Conservation (phyloP, 2,888 invertebrate genomes). For the Euplexia lucipara region DNA sequence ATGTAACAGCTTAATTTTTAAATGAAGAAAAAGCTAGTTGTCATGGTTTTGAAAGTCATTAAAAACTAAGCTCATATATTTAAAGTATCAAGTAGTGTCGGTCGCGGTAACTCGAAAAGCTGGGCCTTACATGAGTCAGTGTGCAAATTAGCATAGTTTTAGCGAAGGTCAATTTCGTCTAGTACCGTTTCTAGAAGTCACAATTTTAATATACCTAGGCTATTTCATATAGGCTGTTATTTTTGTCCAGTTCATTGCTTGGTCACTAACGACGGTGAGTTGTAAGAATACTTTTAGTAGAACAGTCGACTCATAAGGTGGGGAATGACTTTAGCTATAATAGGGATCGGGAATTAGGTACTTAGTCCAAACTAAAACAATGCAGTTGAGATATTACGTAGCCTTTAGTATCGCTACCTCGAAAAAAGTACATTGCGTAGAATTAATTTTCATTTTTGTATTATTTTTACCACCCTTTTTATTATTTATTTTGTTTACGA, state of each 20-base stretch:
- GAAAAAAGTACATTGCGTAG: slow-evolving; percentile 61
- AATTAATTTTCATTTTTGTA: slow-evolving; percentile 46
- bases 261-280: slow-evolving; percentile 65
- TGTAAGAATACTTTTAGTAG: slow-evolving; percentile 62
- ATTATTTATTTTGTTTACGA: slow-evolving; percentile 50
- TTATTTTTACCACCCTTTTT: slow-evolving; percentile 43
- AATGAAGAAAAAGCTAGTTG: background rate
- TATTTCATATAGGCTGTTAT: slow-evolving; percentile 71
- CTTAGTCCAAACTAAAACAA: slow-evolving; percentile 62
- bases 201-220: slow-evolving; percentile 73
- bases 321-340: slow-evolving; percentile 65
- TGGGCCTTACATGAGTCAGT: slow-evolving; percentile 58
- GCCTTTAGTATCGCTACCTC: slow-evolving; percentile 45
- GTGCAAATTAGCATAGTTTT: slow-evolving; percentile 70
- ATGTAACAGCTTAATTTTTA: slow-evolving; percentile 17
- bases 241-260: slow-evolving; percentile 76
- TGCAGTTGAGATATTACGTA: slow-evolving; percentile 55
- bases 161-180: slow-evolving; percentile 78
- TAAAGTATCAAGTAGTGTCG: slow-evolving; percentile 37
- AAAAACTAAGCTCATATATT: slow-evolving; percentile 27
- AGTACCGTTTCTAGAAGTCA: slow-evolving; percentile 72
- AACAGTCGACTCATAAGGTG: slow-evolving; percentile 63
- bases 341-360: slow-evolving; percentile 68
- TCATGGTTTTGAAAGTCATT: slow-evolving; percentile 6
- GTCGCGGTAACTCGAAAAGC: slow-evolving; percentile 27